Evolutionary conservation across 2,797 vertebrate genomes (phyloP).

Genomic region (Leptodactylus fallax): DNA sequence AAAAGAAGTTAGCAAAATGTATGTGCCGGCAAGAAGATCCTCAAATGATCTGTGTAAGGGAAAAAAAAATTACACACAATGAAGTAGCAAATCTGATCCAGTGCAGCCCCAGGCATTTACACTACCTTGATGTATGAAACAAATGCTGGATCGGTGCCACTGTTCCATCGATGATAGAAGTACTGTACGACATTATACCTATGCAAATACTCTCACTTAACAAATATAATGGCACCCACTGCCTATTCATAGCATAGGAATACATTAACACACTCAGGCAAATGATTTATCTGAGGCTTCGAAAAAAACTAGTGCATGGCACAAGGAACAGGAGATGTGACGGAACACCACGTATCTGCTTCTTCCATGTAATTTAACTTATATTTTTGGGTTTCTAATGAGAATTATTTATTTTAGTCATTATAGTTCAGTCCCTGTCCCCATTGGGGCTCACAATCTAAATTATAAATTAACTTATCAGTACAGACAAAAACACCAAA

Average conservation of each 20-base stretch:
- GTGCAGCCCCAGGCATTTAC: constrained; percentile 50
- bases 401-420: neutral
- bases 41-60: constrained; percentile 41
- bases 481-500: too few relatives aligned
- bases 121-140: constrained; percentile 46
- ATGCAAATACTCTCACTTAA: constrained; percentile 53
- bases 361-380: constrained; percentile 20
- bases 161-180: constrained; percentile 27
- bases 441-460: too few relatives aligned
- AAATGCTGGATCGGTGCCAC: constrained; percentile 52
- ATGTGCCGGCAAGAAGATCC: constrained; percentile 35
- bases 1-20: constrained; percentile 29
- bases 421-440: too few relatives aligned
- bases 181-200: constrained; percentile 28
- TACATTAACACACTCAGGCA: constrained; percentile 30
- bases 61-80: constrained; percentile 24
- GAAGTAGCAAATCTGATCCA: constrained; percentile 46
- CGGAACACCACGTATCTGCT: neutral
- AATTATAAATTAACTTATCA: too few relatives aligned
- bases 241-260: constrained; percentile 52
- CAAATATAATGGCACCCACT: constrained; percentile 24
- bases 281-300: constrained; percentile 23
- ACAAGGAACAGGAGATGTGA: constrained; percentile 6
- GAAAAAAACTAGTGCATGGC: constrained; percentile 30
- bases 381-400: constrained; percentile 10